Percentiles rank a stretch among this genome's conserved stretches.
Evolutionary conservation across 2,888 invertebrate species (phyloP).

Genomic region (Exephanes ischioxanthus): DNA sequence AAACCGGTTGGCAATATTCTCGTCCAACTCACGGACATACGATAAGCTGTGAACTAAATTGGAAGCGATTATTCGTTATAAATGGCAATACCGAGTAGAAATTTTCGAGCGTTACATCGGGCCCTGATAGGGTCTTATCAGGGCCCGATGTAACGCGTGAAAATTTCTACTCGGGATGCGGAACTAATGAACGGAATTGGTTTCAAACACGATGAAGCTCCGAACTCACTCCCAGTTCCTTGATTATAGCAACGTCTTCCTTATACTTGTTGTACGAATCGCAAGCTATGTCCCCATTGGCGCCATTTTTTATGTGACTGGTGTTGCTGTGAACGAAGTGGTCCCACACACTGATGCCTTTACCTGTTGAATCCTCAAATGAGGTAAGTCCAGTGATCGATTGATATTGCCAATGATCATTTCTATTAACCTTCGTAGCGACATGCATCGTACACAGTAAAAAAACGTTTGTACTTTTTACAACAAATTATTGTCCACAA

Average conservation of each 20-base stretch:
- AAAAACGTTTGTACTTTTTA: no score
- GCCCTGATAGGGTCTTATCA: no score
- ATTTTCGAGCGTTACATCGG: no score
- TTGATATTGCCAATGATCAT: background rate
- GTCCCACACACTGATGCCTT: constrained; percentile 87
- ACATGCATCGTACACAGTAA: no score
- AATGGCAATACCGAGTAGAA: no score
- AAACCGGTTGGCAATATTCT: constrained; percentile 85
- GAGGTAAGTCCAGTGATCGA: background rate
- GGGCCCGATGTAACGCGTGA: no score
- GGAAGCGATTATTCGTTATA: background rate
- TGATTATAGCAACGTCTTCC: constrained; percentile 74
- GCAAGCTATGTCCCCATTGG: constrained; percentile 77
- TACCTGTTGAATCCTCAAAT: constrained; percentile 84
- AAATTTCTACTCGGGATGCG: background rate
- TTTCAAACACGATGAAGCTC: background rate
- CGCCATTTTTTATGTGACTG: constrained; percentile 63
- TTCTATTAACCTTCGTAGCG: no score
- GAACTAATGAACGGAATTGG: background rate
- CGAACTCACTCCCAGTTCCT: constrained; percentile 74
- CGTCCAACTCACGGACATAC: constrained; percentile 85
- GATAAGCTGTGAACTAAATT: constrained; percentile 82
- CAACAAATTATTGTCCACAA: no score
- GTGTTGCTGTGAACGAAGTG: constrained; percentile 52
- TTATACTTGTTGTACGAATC: constrained; percentile 77